Conservation (phyloP, 2,888 invertebrate species). For the Caenorhabditis doughertyi region DNA sequence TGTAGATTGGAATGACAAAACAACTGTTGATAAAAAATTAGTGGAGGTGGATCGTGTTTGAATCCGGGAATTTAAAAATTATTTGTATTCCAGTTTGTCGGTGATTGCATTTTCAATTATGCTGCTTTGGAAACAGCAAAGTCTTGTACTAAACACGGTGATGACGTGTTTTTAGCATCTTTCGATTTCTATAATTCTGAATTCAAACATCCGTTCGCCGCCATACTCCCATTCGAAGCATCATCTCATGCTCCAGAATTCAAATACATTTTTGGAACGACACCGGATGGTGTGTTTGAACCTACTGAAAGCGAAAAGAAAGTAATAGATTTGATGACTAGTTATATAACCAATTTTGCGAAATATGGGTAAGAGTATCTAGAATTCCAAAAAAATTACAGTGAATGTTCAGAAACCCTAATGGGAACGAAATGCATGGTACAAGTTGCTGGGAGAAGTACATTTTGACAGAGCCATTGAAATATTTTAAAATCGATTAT, state of each 20-base stretch:
- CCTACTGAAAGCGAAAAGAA: constrained; percentile 67
- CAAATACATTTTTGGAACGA: constrained; percentile 65
- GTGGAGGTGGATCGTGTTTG: constrained; percentile 31
- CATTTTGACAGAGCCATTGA: neutral
- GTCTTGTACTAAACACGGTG: constrained; percentile 51
- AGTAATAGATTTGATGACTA: constrained; percentile 69
- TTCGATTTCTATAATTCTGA: constrained; percentile 66
- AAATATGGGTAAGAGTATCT: constrained; percentile 62
- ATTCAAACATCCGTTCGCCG: neutral
- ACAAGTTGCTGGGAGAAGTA: constrained; percentile 21
- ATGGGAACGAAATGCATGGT: neutral
- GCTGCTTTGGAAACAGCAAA: constrained; percentile 47
- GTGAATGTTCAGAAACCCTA: neutral
- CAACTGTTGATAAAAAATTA: constrained; percentile 18
- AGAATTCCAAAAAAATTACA: neutral
- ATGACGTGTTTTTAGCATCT: constrained; percentile 63
- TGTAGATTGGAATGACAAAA: constrained; percentile 25
- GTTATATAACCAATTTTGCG: neutral
- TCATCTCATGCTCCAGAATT: constrained; percentile 68
- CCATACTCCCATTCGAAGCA: constrained; percentile 33
- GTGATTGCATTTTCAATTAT: constrained; percentile 53
- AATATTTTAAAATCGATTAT: constrained; percentile 48
- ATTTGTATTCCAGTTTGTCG: constrained; percentile 48
- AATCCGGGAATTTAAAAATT: too few species aligned
- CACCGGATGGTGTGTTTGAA: constrained; percentile 62